Percentiles rank a stretch among this genome's conserved stretches.
phyloP scores from a whole-genome alignment of 2,888 invertebrate genomes.

The Eubasilissa splendida region DNA sequence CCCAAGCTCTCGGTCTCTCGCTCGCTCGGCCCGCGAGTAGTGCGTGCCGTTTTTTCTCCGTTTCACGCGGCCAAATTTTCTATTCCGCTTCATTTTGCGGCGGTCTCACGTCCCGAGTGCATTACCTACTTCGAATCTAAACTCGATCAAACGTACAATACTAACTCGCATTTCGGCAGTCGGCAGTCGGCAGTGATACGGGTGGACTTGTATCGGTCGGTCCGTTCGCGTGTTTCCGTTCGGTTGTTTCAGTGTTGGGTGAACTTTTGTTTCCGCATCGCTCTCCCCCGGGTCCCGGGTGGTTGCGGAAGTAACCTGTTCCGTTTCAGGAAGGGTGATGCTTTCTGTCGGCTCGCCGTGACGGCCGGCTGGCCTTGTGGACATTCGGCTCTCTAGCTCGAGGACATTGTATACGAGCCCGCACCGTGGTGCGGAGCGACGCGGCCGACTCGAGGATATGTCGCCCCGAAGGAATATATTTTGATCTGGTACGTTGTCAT shows the following conservation, averaged over 20 bases:
- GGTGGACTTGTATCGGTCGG: slow-evolving; percentile 20
- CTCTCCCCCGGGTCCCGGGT: slow-evolving; percentile 11
- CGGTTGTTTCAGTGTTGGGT: slow-evolving; percentile 14
- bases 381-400: too few species aligned
- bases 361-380: slow-evolving; percentile 1
- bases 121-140: slow-evolving; percentile 47
- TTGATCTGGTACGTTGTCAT: slow-evolving; percentile 36
- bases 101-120: slow-evolving; percentile 54
- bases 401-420: background rate
- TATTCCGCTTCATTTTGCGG: slow-evolving; percentile 54
- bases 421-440: slow-evolving; percentile 1
- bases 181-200: slow-evolving; percentile 33
- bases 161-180: slow-evolving; percentile 37
- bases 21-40: slow-evolving; percentile 50
- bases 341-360: background rate
- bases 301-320: slow-evolving; percentile 45
- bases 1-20: slow-evolving; percentile 49
- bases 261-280: slow-evolving; percentile 20
- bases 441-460: slow-evolving; percentile 23
- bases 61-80: slow-evolving; percentile 56
- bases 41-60: slow-evolving; percentile 51
- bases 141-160: slow-evolving; percentile 24
- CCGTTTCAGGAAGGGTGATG: slow-evolving; percentile 27
- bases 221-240: slow-evolving; percentile 33
- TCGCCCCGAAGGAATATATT: slow-evolving; percentile 28